These are phyloP conservation scores for Aldabrachelys gigantea DNA, from an alignment of 2,113 vertebrate genomes.

Conservation along the genomic window DNA sequence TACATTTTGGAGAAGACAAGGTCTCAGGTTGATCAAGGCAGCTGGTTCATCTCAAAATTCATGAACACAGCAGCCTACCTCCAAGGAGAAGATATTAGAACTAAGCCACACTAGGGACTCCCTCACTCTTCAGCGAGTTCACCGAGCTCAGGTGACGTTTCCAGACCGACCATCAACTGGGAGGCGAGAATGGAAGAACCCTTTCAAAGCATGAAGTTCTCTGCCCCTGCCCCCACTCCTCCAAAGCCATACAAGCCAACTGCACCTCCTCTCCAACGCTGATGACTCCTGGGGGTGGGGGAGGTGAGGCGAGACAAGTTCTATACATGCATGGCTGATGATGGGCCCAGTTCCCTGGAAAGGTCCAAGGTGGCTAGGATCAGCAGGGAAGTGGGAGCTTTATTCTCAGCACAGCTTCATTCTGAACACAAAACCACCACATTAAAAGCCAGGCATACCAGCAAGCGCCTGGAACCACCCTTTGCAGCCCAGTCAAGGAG, in stretches of 20 bases:
- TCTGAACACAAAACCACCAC: background rate
- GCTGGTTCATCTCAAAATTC: background rate
- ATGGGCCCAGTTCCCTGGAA: background rate
- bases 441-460: background rate
- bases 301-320: background rate
- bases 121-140: background rate
- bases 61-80: background rate
- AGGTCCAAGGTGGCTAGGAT: background rate
- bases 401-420: background rate
- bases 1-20: background rate
- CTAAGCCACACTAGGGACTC: background rate
- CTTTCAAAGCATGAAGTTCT: background rate
- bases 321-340: background rate
- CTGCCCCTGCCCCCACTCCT: too few species aligned
- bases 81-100: too few species aligned
- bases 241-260: background rate
- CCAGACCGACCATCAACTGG: background rate
- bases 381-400: background rate
- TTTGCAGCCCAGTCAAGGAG: background rate
- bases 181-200: background rate
- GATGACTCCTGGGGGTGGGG: background rate
- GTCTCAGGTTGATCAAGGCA: background rate
- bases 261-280: background rate
- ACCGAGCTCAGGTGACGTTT: background rate
- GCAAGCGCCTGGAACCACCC: accelerated